Percentiles rank a stretch among this genome's conserved stretches.
These are phyloP conservation scores for Ctenicera cuprea DNA, from an alignment of 2,888 invertebrate species.

Conservation along the genomic window DNA sequence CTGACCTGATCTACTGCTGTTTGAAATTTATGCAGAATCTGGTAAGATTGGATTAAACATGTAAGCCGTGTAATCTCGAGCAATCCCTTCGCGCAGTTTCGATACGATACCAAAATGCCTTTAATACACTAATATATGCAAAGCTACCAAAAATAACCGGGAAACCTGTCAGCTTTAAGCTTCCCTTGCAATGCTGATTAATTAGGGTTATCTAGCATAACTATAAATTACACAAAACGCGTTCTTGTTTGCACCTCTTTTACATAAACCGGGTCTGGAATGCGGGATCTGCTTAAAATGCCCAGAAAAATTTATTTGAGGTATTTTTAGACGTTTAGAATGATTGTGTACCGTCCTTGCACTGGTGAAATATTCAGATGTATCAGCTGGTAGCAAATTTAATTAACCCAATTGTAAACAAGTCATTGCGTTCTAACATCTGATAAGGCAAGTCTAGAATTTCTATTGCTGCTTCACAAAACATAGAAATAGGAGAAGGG, in stretches of 20 bases:
- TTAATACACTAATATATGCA: conserved; percentile 33
- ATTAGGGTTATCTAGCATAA: conserved; percentile 24
- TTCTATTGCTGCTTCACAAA: conserved; percentile 2
- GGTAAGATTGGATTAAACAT: conserved; percentile 41
- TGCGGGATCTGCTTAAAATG: not conserved
- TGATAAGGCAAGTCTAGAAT: not conserved
- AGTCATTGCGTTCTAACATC: not conserved
- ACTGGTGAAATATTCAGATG: not conserved
- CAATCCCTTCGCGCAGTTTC: conserved; percentile 8
- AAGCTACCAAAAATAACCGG: conserved; percentile 37
- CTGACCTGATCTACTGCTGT: conserved; percentile 33
- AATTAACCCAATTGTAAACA: conserved; percentile 26
- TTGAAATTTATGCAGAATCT: conserved; percentile 43
- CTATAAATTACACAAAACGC: conserved; percentile 24
- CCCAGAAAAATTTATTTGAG: not conserved
- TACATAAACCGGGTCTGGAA: not conserved
- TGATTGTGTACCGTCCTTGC: not conserved
- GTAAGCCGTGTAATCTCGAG: conserved; percentile 33
- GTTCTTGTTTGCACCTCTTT: conserved; percentile 6
- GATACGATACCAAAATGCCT: conserved; percentile 34
- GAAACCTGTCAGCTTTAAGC: conserved; percentile 24
- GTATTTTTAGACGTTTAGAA: not conserved
- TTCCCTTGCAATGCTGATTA: conserved; percentile 34
- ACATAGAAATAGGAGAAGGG: conserved; percentile 6
- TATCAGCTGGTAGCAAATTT: conserved; percentile 10